Evolutionary conservation across 1,140 invertebrate species (phyloP).

Genomic region (Brachionus calyciflorus): DNA sequence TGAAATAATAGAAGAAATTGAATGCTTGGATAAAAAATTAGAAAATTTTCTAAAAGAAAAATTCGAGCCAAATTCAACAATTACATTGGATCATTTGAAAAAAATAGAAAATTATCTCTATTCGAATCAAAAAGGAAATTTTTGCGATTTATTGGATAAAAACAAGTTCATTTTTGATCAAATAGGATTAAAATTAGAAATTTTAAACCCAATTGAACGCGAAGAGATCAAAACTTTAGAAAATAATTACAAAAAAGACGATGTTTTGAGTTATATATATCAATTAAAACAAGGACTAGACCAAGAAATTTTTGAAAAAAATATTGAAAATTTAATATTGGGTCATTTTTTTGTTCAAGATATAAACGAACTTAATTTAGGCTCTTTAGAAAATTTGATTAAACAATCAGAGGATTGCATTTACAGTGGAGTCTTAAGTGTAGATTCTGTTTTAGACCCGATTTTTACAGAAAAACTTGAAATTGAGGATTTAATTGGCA

Average conservation of each 20-base stretch:
- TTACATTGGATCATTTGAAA: not conserved
- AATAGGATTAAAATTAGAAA: not conserved
- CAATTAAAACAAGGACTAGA: not conserved
- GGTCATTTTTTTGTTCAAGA: not conserved
- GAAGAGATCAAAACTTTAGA: not conserved
- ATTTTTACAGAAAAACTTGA: not conserved
- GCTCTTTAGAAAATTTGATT: not conserved
- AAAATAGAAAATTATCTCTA: not conserved
- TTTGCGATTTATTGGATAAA: conserved; percentile 3
- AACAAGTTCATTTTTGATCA: not conserved
- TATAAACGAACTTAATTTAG: not conserved
- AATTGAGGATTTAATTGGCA: not conserved
- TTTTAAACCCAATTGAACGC: not conserved
- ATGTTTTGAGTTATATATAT: not conserved
- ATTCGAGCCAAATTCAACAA: conserved; percentile 10
- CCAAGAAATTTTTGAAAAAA: not conserved
- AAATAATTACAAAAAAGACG: not conserved
- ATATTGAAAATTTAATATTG: not conserved
- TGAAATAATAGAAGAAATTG: not conserved
- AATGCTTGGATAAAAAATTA: not conserved
- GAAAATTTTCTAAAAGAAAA: not conserved
- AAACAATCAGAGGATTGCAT: not conserved
- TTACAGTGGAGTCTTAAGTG: not conserved
- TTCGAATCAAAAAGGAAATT: not conserved
- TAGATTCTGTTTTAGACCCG: not conserved